These are phyloP conservation scores for Pocillopora verrucosa DNA, from an alignment of 64 coral and sea anemone genomes.

Conservation along the genomic window DNA sequence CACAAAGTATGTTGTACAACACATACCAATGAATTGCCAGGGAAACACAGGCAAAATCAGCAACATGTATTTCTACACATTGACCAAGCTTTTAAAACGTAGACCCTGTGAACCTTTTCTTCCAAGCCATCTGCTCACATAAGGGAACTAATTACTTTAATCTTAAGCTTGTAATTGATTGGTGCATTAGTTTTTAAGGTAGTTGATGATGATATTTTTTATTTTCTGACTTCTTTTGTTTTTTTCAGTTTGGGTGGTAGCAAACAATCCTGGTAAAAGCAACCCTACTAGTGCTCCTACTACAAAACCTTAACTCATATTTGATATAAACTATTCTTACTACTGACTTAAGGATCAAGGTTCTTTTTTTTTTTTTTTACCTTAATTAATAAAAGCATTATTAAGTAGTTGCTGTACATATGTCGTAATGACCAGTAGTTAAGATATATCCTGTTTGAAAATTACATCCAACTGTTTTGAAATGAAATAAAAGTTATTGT, in stretches of 20 bases:
- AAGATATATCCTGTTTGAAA: too few species aligned
- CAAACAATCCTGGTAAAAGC: not conserved
- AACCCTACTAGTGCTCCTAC: not conserved
- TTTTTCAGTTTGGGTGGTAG: constrained; percentile 16
- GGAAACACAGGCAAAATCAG: too few species aligned
- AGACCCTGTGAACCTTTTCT: too few species aligned
- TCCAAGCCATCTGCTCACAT: too few species aligned
- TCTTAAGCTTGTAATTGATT: not conserved
- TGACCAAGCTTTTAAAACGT: not conserved
- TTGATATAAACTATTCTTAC: not conserved
- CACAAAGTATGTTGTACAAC: too few species aligned
- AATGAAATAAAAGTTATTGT: too few species aligned
- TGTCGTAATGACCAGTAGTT: too few species aligned
- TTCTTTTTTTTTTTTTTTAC: not conserved
- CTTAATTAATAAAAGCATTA: too few species aligned
- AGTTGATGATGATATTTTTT: not conserved
- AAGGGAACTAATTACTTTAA: not conserved
- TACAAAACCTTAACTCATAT: not conserved
- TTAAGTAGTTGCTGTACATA: too few species aligned
- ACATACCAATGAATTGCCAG: too few species aligned
- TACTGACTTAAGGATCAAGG: not conserved
- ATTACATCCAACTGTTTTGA: too few species aligned
- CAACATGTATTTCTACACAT: not conserved
- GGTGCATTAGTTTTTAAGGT: not conserved
- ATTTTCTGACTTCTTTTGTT: not conserved